Percentiles rank a stretch among this genome's conserved stretches.
Evolutionary conservation across 2,797 vertebrate species (phyloP).

Genomic region (Brachyalestes nurse): DNA sequence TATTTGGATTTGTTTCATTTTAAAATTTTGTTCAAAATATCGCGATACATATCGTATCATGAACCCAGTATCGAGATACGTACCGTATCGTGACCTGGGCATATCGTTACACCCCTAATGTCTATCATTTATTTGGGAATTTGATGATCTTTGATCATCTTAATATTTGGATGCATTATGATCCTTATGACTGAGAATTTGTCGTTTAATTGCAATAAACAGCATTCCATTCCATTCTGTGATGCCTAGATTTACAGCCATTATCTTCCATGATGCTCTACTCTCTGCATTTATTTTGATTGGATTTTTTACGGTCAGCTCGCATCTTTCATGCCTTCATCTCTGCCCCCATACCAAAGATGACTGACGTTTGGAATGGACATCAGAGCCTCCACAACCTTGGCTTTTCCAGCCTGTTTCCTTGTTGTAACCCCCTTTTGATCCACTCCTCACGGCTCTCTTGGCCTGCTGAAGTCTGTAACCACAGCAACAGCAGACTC

Average conservation of each 20-base stretch:
- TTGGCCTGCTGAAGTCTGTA: conserved; percentile 29
- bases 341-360: neutral
- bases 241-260: neutral
- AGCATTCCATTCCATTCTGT: neutral
- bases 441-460: conserved; percentile 18
- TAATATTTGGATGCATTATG: neutral
- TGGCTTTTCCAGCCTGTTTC: conserved; percentile 13
- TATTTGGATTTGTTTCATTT: too few species aligned
- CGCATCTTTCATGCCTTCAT: neutral
- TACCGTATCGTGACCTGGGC: too few species aligned
- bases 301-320: neutral
- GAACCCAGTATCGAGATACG: too few species aligned
- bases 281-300: neutral
- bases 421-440: conserved; percentile 24
- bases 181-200: too few species aligned
- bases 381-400: conserved; percentile 1
- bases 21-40: too few species aligned
- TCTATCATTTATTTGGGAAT: too few species aligned
- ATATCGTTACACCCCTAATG: too few species aligned
- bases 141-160: neutral
- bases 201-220: neutral
- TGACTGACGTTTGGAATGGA: neutral
- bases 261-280: neutral
- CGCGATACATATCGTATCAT: too few species aligned
- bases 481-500: conserved; percentile 37